Evolutionary conservation across 2,113 vertebrate species (phyloP).

Genomic region (Dicentrarchus labrax): DNA sequence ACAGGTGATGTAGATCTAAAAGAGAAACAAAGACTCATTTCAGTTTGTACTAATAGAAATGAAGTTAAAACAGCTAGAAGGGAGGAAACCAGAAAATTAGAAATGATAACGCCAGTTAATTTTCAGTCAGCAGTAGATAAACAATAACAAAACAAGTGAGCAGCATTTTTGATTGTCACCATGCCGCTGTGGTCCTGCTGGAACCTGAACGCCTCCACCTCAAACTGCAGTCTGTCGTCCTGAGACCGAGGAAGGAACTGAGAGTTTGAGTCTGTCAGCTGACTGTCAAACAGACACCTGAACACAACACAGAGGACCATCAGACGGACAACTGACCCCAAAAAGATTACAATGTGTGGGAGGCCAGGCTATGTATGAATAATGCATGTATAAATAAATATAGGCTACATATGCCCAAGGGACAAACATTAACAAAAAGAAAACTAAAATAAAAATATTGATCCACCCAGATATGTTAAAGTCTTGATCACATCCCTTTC

Average conservation of each 20-base stretch:
- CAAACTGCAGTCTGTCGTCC: slow-evolving; percentile 62
- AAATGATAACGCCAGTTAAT: not conserved
- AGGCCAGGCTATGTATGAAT: too few species aligned
- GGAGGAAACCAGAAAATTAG: too few species aligned
- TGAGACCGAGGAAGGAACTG: slow-evolving; percentile 62
- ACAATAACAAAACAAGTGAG: not conserved
- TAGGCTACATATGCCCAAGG: too few species aligned
- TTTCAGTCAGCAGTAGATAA: not conserved
- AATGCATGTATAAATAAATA: too few species aligned
- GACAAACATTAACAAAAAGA: not conserved
- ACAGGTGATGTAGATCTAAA: slow-evolving; percentile 77
- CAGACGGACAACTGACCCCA: not conserved
- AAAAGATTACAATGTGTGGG: too few species aligned
- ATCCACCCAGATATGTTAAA: too few species aligned
- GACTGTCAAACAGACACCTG: slow-evolving; percentile 75
- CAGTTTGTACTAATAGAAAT: not conserved
- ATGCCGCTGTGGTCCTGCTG: slow-evolving; percentile 46
- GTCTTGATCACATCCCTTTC: too few species aligned
- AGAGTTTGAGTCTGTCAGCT: slow-evolving; percentile 69
- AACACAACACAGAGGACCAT: slow-evolving; percentile 6
- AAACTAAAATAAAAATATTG: not conserved
- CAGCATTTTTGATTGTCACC: slow-evolving; percentile 35
- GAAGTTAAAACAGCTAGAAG: not conserved
- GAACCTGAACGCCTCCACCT: slow-evolving; percentile 77
- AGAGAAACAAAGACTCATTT: not conserved